Evolutionary conservation across 1,140 invertebrate species (phyloP).

Genomic region (Epicauta chinensis): DNA sequence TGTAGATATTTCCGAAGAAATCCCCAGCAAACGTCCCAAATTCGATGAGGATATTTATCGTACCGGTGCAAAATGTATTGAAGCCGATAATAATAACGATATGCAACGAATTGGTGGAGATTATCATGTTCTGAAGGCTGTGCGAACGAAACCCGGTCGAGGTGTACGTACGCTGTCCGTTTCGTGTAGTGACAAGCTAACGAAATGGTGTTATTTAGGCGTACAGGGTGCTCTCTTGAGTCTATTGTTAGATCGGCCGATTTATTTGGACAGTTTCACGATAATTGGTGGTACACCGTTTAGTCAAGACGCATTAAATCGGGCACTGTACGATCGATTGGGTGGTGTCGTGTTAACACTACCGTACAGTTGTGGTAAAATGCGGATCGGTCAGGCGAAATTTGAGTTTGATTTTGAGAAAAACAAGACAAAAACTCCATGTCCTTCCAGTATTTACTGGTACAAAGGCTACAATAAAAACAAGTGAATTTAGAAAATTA

Average conservation of each 20-base stretch:
- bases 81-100: constrained; percentile 48
- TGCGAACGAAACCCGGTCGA: constrained; percentile 86
- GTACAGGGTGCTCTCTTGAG: constrained; percentile 74
- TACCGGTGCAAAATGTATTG: constrained; percentile 85
- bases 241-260: constrained; percentile 57
- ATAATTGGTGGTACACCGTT: constrained; percentile 65
- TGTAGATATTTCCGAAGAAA: constrained; percentile 20
- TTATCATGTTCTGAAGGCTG: constrained; percentile 66
- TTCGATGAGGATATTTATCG: constrained; percentile 58
- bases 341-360: constrained; percentile 28
- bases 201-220: constrained; percentile 80
- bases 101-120: constrained; percentile 47
- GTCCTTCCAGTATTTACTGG: constrained; percentile 58
- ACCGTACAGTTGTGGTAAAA: constrained; percentile 33
- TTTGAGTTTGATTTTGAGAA: constrained; percentile 45
- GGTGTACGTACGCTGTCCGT: constrained; percentile 84
- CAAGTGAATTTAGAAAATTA: constrained; percentile 2
- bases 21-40: constrained; percentile 38
- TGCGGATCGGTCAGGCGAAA: constrained; percentile 39
- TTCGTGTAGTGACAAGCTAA: constrained; percentile 91
- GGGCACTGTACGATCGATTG: constrained; percentile 56
- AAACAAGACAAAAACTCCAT: constrained; percentile 44
- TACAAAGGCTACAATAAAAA: constrained; percentile 32
- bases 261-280: constrained; percentile 65
- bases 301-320: constrained; percentile 53